A percentile compares a stretch with the other conserved stretches of the same genome.
Conservation (phyloP, 2,888 invertebrate genomes). For the Epistrophella euchroma region DNA sequence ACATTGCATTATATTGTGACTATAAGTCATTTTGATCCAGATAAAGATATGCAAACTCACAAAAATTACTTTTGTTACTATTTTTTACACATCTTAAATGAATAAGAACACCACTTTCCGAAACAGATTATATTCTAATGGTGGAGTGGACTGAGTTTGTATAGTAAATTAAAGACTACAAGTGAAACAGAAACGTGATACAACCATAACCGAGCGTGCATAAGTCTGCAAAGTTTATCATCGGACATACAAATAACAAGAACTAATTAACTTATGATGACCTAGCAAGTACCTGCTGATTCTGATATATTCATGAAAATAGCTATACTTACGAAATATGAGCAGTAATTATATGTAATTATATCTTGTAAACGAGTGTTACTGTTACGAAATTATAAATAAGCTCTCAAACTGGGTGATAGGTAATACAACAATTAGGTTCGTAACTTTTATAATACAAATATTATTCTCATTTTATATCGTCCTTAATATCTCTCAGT, state of each 20-base stretch:
- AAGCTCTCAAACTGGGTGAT: not conserved
- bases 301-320: not conserved
- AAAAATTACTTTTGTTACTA: too few relatives aligned
- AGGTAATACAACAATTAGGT: not conserved
- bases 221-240: not conserved
- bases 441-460: not conserved
- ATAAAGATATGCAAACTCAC: too few relatives aligned
- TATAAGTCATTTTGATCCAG: too few relatives aligned
- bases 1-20: too few relatives aligned
- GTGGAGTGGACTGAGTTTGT: not conserved
- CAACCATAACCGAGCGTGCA: not conserved
- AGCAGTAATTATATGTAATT: not conserved
- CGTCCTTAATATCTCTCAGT: too few relatives aligned
- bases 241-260: not conserved
- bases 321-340: too few relatives aligned
- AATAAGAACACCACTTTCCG: not conserved
- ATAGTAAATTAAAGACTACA: not conserved
- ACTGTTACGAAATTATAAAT: not conserved
- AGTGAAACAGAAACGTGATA: not conserved
- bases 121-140: not conserved
- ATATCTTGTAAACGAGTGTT: not conserved
- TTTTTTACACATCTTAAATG: not conserved
- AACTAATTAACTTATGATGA: conserved; percentile 25
- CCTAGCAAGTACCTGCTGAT: not conserved
- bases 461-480: too few relatives aligned